Conservation (phyloP, 2,113 vertebrate species). For the Oreocharis arfaki region DNA sequence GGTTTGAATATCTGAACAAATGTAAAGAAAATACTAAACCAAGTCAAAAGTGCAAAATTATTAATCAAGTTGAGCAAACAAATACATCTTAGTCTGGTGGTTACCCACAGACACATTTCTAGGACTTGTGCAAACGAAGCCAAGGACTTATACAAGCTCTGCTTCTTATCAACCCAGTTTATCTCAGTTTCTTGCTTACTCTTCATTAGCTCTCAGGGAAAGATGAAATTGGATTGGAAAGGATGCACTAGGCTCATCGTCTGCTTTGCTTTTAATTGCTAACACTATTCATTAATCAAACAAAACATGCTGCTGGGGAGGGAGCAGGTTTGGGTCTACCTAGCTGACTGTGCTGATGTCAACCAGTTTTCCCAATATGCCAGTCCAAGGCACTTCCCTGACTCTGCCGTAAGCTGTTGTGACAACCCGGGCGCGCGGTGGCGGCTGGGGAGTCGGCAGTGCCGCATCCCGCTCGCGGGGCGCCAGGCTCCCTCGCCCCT, state of each 20-base stretch:
- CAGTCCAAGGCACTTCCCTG: constrained; percentile 16
- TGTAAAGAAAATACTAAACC: constrained; percentile 72
- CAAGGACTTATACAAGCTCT: neutral
- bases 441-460: constrained; percentile 30
- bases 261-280: constrained; percentile 26
- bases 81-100: constrained; percentile 36
- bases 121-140: neutral
- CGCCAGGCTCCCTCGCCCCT: neutral
- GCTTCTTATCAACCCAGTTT: constrained; percentile 37
- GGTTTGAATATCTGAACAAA: constrained; percentile 64
- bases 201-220: constrained; percentile 42
- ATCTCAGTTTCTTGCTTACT: constrained; percentile 49
- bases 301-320: neutral
- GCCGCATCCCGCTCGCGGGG: neutral
- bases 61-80: constrained; percentile 82
- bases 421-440: neutral
- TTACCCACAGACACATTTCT: constrained; percentile 15
- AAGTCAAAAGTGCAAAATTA: constrained; percentile 81
- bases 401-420: neutral
- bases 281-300: constrained; percentile 52
- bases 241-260: neutral
- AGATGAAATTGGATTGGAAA: constrained; percentile 34
- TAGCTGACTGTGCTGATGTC: neutral
- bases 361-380: neutral
- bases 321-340: neutral